phyloP scores from a whole-genome alignment of 2,888 invertebrate genomes.

The Melieria picta region DNA sequence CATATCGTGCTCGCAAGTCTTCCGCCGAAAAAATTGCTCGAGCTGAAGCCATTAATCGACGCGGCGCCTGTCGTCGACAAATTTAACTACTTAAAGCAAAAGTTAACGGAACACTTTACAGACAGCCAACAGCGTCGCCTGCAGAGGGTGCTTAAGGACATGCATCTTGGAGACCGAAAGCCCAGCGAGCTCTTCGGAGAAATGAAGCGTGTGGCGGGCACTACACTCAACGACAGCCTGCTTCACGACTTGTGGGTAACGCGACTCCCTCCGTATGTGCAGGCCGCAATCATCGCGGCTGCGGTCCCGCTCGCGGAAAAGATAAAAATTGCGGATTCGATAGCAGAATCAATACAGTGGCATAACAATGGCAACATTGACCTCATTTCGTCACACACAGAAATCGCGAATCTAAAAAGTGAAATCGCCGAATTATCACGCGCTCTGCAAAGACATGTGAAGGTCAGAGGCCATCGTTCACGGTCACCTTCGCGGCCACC shows the following conservation, averaged over 20 bases:
- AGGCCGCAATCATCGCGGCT: slow-evolving; percentile 32
- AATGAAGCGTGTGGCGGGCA: slow-evolving; percentile 33
- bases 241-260: slow-evolving; percentile 32
- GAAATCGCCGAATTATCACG: slow-evolving; percentile 9
- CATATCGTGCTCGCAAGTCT: no score
- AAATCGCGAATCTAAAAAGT: slow-evolving; percentile 10
- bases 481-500: no score
- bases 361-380: slow-evolving; percentile 1
- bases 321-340: slow-evolving; percentile 12
- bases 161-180: slow-evolving; percentile 25
- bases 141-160: slow-evolving; percentile 19
- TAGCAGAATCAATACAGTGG: slow-evolving; percentile 2
- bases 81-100: slow-evolving; percentile 8
- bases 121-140: slow-evolving; percentile 18
- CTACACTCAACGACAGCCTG: slow-evolving; percentile 26
- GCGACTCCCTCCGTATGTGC: slow-evolving; percentile 32
- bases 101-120: slow-evolving; percentile 16
- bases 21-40: no score
- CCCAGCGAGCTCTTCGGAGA: slow-evolving; percentile 26
- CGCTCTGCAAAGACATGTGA: neutral
- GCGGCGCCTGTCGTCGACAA: neutral
- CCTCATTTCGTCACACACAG: neutral
- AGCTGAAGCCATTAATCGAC: no score
- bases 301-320: slow-evolving; percentile 30
- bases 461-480: neutral